Evolutionary conservation across 2,113 vertebrate genomes (phyloP).

Genomic region (Lamprologus ornatipinnis): DNA sequence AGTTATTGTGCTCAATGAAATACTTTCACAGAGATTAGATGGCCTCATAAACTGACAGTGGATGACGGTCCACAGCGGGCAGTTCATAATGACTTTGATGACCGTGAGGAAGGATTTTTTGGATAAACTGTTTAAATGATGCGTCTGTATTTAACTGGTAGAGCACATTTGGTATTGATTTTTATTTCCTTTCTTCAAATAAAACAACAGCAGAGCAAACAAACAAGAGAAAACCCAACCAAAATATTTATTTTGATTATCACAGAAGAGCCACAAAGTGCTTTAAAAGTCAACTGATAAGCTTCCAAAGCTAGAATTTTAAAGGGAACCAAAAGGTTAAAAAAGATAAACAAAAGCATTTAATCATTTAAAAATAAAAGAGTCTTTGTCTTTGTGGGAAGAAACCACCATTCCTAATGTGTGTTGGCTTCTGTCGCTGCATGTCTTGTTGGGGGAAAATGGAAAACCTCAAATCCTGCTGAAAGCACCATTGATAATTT

Average conservation of each 20-base stretch:
- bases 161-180: accelerated
- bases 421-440: background rate
- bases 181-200: background rate
- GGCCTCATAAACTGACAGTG: background rate
- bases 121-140: background rate
- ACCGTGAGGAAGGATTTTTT: background rate
- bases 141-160: background rate
- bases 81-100: background rate
- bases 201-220: background rate
- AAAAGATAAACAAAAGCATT: background rate
- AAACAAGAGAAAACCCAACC: background rate
- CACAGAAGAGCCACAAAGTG: background rate
- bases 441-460: background rate
- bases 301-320: background rate
- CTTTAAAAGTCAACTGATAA: background rate
- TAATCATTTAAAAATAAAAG: background rate
- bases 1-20: background rate
- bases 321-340: background rate
- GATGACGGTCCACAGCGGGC: background rate
- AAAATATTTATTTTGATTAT: background rate
- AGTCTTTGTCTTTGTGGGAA: background rate
- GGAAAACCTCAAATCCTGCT: background rate
- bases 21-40: background rate
- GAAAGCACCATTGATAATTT: background rate
- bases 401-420: background rate